Evolutionary conservation across 2,113 vertebrate genomes (phyloP).

Genomic region (Argyrosomus japonicus): DNA sequence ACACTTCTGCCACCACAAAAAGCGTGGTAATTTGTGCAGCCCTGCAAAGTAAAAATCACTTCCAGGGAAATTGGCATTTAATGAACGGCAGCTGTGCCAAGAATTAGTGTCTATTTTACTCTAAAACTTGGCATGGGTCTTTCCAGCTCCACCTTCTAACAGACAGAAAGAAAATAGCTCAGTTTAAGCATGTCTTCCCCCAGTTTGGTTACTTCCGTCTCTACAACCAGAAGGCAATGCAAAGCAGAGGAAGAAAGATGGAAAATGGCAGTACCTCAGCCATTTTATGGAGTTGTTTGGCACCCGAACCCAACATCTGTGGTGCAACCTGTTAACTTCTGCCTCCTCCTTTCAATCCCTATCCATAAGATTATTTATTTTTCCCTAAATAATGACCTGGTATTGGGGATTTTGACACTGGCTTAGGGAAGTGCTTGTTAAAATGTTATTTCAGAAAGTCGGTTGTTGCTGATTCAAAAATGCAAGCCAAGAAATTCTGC

Average conservation of each 20-base stretch:
- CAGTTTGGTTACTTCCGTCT: slow-evolving; percentile 25
- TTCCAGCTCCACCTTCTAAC: slow-evolving; percentile 38
- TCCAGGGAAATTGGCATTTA: slow-evolving; percentile 44
- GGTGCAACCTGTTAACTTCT: slow-evolving; percentile 55
- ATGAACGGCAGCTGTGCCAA: slow-evolving; percentile 36
- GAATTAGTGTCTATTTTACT: slow-evolving; percentile 51
- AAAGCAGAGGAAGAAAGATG: slow-evolving; percentile 42
- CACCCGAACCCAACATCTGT: slow-evolving; percentile 57
- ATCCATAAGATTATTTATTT: slow-evolving; percentile 19
- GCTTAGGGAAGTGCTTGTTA: neutral
- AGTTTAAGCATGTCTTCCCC: slow-evolving; percentile 48
- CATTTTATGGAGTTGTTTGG: slow-evolving; percentile 75
- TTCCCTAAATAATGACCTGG: neutral
- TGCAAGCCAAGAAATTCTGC: neutral
- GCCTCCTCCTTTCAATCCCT: slow-evolving; percentile 25
- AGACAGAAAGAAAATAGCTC: slow-evolving; percentile 29
- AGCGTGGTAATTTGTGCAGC: slow-evolving; percentile 34
- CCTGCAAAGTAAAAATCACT: slow-evolving; percentile 47
- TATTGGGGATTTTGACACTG: neutral
- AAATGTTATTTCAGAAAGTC: neutral
- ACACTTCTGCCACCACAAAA: neutral
- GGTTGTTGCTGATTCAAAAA: slow-evolving; percentile 5
- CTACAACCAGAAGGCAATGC: slow-evolving; percentile 43
- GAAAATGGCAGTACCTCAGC: slow-evolving; percentile 76
- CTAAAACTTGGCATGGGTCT: slow-evolving; percentile 21